phyloP scores from a whole-genome alignment of 2,113 vertebrate genomes.

The Mola mola region DNA sequence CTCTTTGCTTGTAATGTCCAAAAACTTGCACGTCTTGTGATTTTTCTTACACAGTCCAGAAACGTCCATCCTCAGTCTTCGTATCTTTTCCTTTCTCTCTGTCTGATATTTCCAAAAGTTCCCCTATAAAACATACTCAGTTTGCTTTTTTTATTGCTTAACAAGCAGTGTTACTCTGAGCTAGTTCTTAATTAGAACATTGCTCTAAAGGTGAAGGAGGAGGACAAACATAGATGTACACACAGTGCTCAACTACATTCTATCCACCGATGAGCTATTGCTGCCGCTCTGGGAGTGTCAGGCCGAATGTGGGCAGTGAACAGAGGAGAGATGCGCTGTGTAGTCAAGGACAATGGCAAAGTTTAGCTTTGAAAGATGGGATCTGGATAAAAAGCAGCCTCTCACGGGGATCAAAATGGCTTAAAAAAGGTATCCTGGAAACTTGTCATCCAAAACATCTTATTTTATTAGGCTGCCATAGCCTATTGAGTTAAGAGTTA shows the following conservation, averaged over 20 bases:
- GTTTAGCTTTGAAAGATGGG: conserved; percentile 14
- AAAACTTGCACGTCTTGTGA: no score
- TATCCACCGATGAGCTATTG: conserved; percentile 4
- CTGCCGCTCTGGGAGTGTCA: conserved; percentile 9
- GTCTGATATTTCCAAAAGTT: no score
- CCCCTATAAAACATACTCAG: no score
- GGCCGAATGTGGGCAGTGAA: conserved; percentile 22
- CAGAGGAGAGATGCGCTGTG: conserved; percentile 11
- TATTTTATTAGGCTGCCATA: no score
- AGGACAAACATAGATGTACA: not conserved
- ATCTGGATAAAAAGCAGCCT: conserved; percentile 24
- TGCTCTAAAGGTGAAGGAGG: not conserved
- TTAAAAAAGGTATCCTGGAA: no score
- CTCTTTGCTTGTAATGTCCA: no score
- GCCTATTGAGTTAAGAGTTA: not conserved
- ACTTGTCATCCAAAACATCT: no score
- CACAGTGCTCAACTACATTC: not conserved
- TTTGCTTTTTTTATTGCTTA: no score
- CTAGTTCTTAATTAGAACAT: not conserved
- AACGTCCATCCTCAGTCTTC: no score
- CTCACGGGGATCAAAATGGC: conserved; percentile 14
- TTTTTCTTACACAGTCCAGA: no score
- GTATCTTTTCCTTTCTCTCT: no score
- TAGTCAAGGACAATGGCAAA: conserved; percentile 32
- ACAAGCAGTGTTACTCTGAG: not conserved